Percentiles rank a stretch among this genome's conserved stretches.
These are phyloP conservation scores for Eupeodes corollae DNA, from an alignment of 1,140 invertebrate genomes.

Conservation along the genomic window DNA sequence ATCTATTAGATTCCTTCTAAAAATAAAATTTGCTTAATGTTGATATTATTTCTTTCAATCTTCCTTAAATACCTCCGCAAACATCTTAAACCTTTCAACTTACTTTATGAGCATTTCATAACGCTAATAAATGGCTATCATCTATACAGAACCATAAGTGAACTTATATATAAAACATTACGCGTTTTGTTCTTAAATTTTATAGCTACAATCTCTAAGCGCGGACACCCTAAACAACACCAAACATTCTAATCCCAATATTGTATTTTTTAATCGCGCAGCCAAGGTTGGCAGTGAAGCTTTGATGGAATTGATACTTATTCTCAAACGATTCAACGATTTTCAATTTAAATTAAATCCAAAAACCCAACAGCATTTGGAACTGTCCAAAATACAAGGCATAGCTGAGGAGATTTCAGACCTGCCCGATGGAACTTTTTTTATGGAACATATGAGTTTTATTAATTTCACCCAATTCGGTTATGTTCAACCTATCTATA, in stretches of 20 bases:
- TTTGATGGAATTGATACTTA: constrained; percentile 69
- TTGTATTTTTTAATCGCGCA: constrained; percentile 70
- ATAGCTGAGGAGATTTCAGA: constrained; percentile 13
- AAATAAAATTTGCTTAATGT: no score
- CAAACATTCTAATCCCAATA: constrained; percentile 43
- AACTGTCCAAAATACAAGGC: constrained; percentile 2
- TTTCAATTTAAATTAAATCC: constrained; percentile 21
- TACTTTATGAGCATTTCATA: no score
- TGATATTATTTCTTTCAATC: no score
- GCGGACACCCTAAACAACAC: constrained; percentile 62
- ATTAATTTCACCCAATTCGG: constrained; percentile 57
- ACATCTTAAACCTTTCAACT: no score
- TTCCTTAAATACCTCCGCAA: no score
- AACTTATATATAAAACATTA: no score
- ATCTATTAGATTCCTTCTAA: no score
- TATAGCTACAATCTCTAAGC: constrained; percentile 19
- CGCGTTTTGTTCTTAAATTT: no score
- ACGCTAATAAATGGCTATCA: no score
- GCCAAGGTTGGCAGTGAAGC: constrained; percentile 85
- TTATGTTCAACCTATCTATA: constrained; percentile 70
- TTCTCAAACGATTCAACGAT: constrained; percentile 34
- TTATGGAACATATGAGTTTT: constrained; percentile 32
- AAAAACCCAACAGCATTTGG: constrained; percentile 6
- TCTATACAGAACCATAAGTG: no score
- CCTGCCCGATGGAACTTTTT: constrained; percentile 19